These are phyloP conservation scores for Eulemur albifrons DNA, from an alignment of 2,797 vertebrate genomes.

Conservation along the genomic window DNA sequence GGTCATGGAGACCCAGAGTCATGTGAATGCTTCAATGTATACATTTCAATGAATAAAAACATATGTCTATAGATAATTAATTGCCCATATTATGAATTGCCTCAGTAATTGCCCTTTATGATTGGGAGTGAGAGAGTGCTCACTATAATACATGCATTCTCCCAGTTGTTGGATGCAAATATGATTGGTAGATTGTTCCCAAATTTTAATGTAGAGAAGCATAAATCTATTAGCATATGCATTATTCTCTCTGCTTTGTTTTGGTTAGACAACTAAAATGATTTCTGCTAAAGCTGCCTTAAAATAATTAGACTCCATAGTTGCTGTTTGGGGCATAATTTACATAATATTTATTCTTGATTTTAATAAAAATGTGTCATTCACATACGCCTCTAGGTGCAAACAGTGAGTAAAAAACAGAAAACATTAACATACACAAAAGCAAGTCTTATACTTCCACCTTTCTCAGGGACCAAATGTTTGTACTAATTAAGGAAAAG, in stretches of 20 bases:
- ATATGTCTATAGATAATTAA: neutral
- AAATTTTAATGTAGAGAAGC: neutral
- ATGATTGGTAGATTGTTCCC: neutral
- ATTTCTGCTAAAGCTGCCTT: constrained; percentile 38
- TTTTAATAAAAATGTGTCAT: constrained; percentile 71
- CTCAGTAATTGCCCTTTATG: neutral
- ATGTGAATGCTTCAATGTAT: neutral
- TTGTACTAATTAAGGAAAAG: constrained; percentile 66
- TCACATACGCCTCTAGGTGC: constrained; percentile 23
- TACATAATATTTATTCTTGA: constrained; percentile 63
- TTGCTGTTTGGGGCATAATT: constrained; percentile 54
- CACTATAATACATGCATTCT: neutral
- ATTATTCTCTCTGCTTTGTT: constrained; percentile 44
- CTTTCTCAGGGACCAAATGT: constrained; percentile 46
- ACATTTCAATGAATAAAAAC: neutral
- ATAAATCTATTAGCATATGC: neutral
- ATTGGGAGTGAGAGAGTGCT: neutral
- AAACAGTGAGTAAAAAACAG: constrained; percentile 29
- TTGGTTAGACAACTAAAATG: constrained; percentile 47
- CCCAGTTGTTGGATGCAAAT: neutral
- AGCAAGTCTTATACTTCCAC: neutral
- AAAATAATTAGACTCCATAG: constrained; percentile 55
- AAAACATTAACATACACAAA: constrained; percentile 58
- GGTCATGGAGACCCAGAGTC: neutral
- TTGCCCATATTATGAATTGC: neutral